phyloP scores from a whole-genome alignment of 2,797 vertebrate genomes.

The Urosaurus nigricauda region DNA sequence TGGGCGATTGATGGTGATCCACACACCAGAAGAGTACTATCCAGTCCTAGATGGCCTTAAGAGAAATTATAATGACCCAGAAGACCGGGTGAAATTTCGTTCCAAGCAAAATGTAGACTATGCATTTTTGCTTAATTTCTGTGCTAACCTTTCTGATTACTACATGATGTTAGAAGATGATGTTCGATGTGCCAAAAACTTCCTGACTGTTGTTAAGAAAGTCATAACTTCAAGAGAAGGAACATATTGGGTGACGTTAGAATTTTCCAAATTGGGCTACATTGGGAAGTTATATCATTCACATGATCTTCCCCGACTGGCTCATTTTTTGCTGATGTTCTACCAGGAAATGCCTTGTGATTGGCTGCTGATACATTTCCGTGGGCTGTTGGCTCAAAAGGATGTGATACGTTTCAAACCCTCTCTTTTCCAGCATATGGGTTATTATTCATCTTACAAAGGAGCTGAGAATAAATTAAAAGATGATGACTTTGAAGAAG shows the following conservation, averaged over 20 bases:
- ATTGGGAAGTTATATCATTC: constrained; percentile 98
- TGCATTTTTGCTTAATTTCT: constrained; percentile 96
- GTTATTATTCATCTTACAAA: constrained; percentile 97
- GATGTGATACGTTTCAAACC: constrained; percentile 98
- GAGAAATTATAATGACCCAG: constrained; percentile 97
- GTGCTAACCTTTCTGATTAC: constrained; percentile 96
- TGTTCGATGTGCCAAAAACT: constrained; percentile 94
- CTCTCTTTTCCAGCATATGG: constrained; percentile 98
- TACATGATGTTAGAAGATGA: constrained; percentile 99
- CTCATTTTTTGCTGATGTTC: constrained; percentile 98
- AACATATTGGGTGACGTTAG: constrained; percentile 97
- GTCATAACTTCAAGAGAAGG: constrained; percentile 94
- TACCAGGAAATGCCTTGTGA: constrained; percentile 99
- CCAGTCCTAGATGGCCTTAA: constrained; percentile 94
- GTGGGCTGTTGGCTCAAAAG: constrained; percentile 93
- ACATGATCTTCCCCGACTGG: constrained; percentile 92
- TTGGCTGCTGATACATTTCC: constrained; percentile 96
- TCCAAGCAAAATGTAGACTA: constrained; percentile 99
- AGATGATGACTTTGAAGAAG: constrained; percentile 97
- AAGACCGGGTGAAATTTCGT: constrained; percentile 94
- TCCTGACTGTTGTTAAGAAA: constrained; percentile 95
- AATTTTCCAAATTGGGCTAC: constrained; percentile 98
- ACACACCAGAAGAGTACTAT: constrained; percentile 93
- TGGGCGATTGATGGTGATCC: constrained; percentile 93
- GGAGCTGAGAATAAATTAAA: constrained; percentile 97